Conservation (phyloP, 2,797 vertebrate species). For the Chelidonichthys spinosus region DNA sequence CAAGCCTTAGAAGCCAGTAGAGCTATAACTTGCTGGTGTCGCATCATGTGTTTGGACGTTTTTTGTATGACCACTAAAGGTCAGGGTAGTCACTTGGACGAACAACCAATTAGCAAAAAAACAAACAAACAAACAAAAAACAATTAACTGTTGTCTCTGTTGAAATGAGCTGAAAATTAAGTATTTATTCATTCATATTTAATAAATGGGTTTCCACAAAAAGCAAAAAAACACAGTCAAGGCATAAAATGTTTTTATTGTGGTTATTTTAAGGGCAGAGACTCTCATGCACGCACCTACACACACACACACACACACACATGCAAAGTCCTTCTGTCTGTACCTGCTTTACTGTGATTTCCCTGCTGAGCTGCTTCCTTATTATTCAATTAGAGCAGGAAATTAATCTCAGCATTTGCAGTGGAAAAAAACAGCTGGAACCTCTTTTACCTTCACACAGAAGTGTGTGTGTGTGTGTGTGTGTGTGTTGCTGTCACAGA, state of each 20-base stretch:
- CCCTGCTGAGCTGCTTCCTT: slow-evolving; percentile 39
- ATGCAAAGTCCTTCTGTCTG: background rate
- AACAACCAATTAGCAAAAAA: too few relatives aligned
- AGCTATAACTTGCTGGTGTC: too few relatives aligned
- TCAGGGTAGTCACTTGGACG: too few relatives aligned
- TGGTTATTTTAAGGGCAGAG: background rate
- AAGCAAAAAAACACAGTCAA: background rate
- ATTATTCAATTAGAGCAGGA: slow-evolving; percentile 53
- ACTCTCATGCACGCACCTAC: background rate
- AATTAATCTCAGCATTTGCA: slow-evolving; percentile 37
- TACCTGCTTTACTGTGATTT: slow-evolving; percentile 33
- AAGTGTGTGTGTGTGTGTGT: slow-evolving; percentile 7
- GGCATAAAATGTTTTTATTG: background rate
- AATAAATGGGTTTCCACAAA: background rate
- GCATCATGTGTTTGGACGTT: too few relatives aligned
- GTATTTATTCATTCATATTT: background rate
- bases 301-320: background rate
- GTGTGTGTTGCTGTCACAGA: background rate
- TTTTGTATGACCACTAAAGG: too few relatives aligned
- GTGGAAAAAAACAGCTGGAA: slow-evolving; percentile 15
- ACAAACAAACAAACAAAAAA: too few relatives aligned
- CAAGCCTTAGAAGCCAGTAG: too few relatives aligned
- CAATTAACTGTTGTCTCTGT: too few relatives aligned
- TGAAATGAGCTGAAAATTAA: too few relatives aligned
- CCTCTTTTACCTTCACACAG: slow-evolving; percentile 6